Base-by-base conservation (phyloP, 2,113 vertebrate species). In the Madoqua kirkii region DNA sequence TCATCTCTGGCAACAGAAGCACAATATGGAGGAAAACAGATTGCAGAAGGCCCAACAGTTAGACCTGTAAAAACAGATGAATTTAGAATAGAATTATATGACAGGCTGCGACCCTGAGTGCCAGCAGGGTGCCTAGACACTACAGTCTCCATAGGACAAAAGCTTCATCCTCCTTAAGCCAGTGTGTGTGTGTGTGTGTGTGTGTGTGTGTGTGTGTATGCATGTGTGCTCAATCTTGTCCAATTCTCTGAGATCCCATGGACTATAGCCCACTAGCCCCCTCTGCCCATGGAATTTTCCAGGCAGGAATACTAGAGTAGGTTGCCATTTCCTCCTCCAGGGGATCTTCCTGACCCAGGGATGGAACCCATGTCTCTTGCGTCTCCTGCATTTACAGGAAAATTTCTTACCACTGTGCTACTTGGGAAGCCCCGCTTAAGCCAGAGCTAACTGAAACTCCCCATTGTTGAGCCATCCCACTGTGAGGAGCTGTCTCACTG, bases 151-250 rank as follows among this genome's bases (percentile, higher is more conserved):
- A 45, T 0, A n/a, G 64, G 54, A 76, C 8, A 29, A 33, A 50
- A 17, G 4, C 40, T 59, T 15, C 36, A 43, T 60, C 76, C 71
- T 83, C 17, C 55, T 67, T 23, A 36, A 88, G 23, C 27, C 57
- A 88, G 29, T 14, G 36, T 12, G 3, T 74, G n/a, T 36, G 64
- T 36, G 64, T 67, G 64, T 23, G n/a, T 71, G 17, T 71, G n/a
- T 71, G n/a, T 40, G 67, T 71, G n/a, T 25, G 36, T 19, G 33
- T 2, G 64, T 4, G 31, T 5, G 64, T 3, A 0, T 1, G 0
- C 8, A 2, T 23, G 31, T 15, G 16, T n/a, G 19, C 67, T 40
- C 36, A 74, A 6, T 74, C 67, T 23, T 74, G 21, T 74, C 67
- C 10, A 6, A 25, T 17, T 74, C 67, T 71, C 67, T 40, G 67